A percentile compares a stretch with the other conserved stretches of the same genome.
phyloP scores from a whole-genome alignment of 2,113 vertebrate genomes.

The Oceanodroma tethys region DNA sequence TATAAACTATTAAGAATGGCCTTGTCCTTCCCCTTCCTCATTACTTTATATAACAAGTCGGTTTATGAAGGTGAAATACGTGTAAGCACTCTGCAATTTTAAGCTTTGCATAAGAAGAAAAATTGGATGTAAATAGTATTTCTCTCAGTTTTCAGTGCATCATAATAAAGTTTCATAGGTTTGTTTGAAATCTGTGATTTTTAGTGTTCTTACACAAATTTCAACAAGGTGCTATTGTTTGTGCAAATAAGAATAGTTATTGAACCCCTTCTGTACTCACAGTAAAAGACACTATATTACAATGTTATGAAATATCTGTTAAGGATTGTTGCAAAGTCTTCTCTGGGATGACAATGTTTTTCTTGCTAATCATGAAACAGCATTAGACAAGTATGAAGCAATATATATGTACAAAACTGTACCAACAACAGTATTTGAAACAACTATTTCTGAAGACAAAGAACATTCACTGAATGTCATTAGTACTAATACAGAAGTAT shows the following conservation, averaged over 20 bases:
- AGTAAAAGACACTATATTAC: neutral
- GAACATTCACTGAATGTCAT: neutral
- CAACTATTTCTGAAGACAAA: neutral
- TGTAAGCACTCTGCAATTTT: neutral
- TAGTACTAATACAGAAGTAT: neutral
- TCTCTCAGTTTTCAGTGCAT: neutral
- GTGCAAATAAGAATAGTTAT: neutral
- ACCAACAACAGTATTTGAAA: neutral
- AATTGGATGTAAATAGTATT: neutral
- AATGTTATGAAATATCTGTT: neutral
- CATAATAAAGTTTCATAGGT: neutral
- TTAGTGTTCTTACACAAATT: neutral
- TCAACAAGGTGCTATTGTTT: constrained; percentile 19
- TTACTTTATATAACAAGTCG: neutral
- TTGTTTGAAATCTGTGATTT: neutral
- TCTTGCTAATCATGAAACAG: neutral
- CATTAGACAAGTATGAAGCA: neutral
- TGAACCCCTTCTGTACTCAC: neutral
- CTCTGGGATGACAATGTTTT: neutral
- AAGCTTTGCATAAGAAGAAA: neutral
- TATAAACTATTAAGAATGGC: neutral
- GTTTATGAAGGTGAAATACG: neutral
- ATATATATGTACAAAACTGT: neutral
- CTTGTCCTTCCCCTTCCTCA: neutral
- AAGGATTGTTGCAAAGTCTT: neutral